These are phyloP conservation scores for Bembecia ichneumoniformis DNA, from an alignment of 2,888 invertebrate genomes.

Conservation along the genomic window DNA sequence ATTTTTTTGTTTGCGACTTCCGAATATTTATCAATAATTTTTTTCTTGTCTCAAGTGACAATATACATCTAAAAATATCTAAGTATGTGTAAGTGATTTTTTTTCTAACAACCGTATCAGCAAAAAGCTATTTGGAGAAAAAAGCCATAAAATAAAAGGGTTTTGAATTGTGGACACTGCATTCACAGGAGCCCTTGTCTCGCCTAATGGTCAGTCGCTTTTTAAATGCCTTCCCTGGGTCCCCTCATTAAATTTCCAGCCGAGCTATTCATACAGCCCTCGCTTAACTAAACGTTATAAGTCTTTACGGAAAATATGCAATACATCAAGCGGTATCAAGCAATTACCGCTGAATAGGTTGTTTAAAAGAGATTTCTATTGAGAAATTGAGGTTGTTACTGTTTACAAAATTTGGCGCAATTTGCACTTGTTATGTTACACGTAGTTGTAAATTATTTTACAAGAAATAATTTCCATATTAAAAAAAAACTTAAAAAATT, in stretches of 20 bases:
- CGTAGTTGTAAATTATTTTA: too few relatives aligned
- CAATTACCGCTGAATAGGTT: not conserved
- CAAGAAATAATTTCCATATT: too few relatives aligned
- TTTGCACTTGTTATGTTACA: too few relatives aligned
- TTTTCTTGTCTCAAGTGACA: too few relatives aligned
- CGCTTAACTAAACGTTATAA: constrained; percentile 30
- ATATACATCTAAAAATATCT: too few relatives aligned
- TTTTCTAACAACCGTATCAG: not conserved
- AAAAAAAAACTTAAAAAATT: too few relatives aligned
- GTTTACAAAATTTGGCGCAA: too few relatives aligned
- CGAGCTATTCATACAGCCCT: constrained; percentile 40
- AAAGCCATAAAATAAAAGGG: not conserved
- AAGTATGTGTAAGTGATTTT: too few relatives aligned
- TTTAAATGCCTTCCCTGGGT: constrained; percentile 35
- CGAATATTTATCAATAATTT: too few relatives aligned
- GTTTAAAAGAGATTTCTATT: not conserved
- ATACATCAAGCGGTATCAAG: constrained; percentile 1
- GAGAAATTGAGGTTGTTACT: not conserved
- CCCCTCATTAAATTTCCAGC: constrained; percentile 61
- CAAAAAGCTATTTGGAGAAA: not conserved
- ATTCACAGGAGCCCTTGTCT: constrained; percentile 44
- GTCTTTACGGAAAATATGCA: constrained; percentile 8
- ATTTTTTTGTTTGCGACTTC: too few relatives aligned
- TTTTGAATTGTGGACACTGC: constrained; percentile 29
- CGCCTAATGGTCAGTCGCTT: constrained; percentile 53